phyloP scores from a whole-genome alignment of 2,888 invertebrate genomes.

The Drosophila planitibia region DNA sequence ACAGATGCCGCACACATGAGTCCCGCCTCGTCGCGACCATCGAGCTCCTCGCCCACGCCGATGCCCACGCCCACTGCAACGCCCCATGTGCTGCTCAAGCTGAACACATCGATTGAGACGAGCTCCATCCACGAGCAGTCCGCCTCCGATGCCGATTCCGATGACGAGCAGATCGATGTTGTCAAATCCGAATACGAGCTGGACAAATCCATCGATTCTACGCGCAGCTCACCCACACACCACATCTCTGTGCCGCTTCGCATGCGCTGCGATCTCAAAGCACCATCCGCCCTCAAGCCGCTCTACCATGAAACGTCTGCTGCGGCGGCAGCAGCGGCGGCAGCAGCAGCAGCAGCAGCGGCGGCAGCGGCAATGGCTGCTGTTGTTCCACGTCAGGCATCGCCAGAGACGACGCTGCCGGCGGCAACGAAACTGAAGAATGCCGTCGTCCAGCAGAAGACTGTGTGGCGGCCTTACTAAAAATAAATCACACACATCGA shows the following conservation, averaged over 20 bases:
- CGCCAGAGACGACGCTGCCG: slow-evolving; percentile 81
- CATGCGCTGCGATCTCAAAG: slow-evolving; percentile 87
- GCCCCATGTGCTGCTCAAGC: slow-evolving; percentile 72
- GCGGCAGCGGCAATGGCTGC: slow-evolving; percentile 6
- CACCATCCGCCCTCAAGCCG: slow-evolving; percentile 87
- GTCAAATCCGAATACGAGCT: slow-evolving; percentile 89
- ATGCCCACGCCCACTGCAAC: slow-evolving; percentile 72
- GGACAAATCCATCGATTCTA: slow-evolving; percentile 82
- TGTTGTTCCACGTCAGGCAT: slow-evolving; percentile 59
- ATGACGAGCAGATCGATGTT: slow-evolving; percentile 91
- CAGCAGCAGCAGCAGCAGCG: slow-evolving; percentile 71
- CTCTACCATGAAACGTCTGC: slow-evolving; percentile 83
- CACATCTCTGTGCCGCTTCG: slow-evolving; percentile 87
- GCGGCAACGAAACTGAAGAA: slow-evolving; percentile 88
- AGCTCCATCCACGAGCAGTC: slow-evolving; percentile 87
- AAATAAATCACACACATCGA: neutral
- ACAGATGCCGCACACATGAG: slow-evolving; percentile 79
- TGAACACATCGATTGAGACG: slow-evolving; percentile 87
- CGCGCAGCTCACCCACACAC: slow-evolving; percentile 84
- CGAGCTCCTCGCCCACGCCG: slow-evolving; percentile 84
- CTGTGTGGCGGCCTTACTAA: slow-evolving; percentile 91
- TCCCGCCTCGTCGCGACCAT: slow-evolving; percentile 82
- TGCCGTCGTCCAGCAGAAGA: slow-evolving; percentile 87
- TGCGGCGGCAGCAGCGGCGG: slow-evolving; percentile 11
- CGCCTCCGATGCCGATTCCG: slow-evolving; percentile 88